Evolutionary conservation across 2,888 invertebrate species (phyloP), one percentile per base, ranked within the genome.

Genomic region (Diplolepis rosae): DNA sequence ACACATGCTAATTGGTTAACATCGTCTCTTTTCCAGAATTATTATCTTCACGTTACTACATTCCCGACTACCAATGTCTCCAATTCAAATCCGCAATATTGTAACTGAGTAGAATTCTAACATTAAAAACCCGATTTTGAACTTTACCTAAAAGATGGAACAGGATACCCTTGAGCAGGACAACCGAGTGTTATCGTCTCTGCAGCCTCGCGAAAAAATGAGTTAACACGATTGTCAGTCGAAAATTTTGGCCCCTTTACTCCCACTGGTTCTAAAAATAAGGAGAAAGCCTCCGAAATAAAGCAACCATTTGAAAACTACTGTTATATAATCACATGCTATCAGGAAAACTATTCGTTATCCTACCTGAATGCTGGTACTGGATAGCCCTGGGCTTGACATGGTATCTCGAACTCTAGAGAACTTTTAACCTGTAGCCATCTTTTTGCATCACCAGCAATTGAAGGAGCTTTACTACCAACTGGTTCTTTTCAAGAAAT

Each of bases 361-460:
- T 24, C 39, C 91, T 92, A 94, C 94, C 93, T 93, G 92, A 93
- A 94, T 85, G 90, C 89, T 76, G 93, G 93, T 85, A 93, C 90
- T 77, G 94, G 94, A 87, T 92, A 92, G 80, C 92, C 92, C 89
- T 94, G 94, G 65, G 94, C 93, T 88, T 93, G 93, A 87, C 94
- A 94, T 81, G 92, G 90, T 85, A 94, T 89, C 79, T 91, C 92
- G 85, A 93, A 92, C 85, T 90, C 82, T 71, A 72, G 74, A 66
- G 76, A 79, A 28, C 73, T 75, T 80, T 81, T 83, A 69, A 82
- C 76, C 80, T 82, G 84, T 73, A 86, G 82, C 85, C 88, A 88
- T 73, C 88, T 84, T 76, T 87, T 89, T 5, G 80, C 84, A 70
- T 89, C 88, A 68, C 88, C 88, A 74, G 84, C 75, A 61, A 89